Evolutionary conservation across 2,797 vertebrate species (phyloP), one percentile per base, ranked within the genome.

Genomic region (Danionella dracula): DNA sequence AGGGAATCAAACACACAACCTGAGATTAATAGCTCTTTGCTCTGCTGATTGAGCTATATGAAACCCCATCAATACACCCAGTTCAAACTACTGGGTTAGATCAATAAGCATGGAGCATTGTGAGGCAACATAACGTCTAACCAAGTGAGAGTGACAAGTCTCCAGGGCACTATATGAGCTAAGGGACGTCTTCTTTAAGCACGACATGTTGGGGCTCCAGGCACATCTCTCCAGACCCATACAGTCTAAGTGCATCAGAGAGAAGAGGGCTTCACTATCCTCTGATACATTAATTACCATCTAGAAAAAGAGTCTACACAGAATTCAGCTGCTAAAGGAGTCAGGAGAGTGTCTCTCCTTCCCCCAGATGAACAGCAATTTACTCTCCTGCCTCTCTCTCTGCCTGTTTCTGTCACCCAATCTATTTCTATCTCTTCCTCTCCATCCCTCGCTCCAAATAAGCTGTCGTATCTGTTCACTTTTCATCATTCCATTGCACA

Each of bases 401-500:
- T 54, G n/a, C 50, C 41, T 12, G 17, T 21, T 44, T 57, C 53
- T 58, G 37, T 15, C 50, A 23, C 27, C 20, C 35, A 57, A 27
- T 63, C 34, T 32, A 49, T 35, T 55, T 73, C 66, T 32, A 44
- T 21, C 37, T 15, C 64, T 49, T 17, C 32, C 32, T 35, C 42
- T 20, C 13, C 8, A 34, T 46, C 23, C 23, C 32, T 45, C 48
- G 71, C 75, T 74, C 54, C 55, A 66, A 73, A 77, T 77, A 74
- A 79, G 68, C 73, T 79, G 79, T 76, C 72, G 82, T 80, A 66
- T 77, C 34, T 12, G 0, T 61, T 46, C 55, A 35, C 60, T 60
- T 71, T 70, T 74, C 76, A 63, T 78, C 81, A 72, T 77, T 74
- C 66, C 46, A 42, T 78, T 77, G 78, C 68, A 74, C n/a, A 12